These are phyloP conservation scores for Malurus cyaneus DNA, from an alignment of 2,113 vertebrate genomes.

Conservation along the genomic window DNA sequence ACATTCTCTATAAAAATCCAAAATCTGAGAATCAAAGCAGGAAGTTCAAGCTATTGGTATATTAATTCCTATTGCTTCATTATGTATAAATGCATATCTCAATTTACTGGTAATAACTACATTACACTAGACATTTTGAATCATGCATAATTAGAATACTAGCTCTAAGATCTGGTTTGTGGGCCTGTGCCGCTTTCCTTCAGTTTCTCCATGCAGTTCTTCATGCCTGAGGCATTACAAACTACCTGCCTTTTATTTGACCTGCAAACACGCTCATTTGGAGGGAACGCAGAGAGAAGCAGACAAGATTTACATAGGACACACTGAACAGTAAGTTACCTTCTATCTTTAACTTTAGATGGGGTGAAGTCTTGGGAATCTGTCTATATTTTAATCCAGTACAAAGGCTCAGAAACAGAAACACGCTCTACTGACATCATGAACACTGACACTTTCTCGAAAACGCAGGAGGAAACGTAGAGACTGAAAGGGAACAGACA, in stretches of 20 bases:
- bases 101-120: slow-evolving; percentile 73
- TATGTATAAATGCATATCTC: slow-evolving; percentile 78
- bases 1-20: slow-evolving; percentile 57
- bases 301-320: slow-evolving; percentile 15
- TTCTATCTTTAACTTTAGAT: background rate
- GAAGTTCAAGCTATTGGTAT: slow-evolving; percentile 77
- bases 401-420: background rate
- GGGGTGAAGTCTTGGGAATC: background rate
- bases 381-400: background rate
- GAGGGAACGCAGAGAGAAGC: slow-evolving; percentile 15
- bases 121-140: slow-evolving; percentile 69
- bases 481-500: background rate
- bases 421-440: background rate
- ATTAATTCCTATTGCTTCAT: slow-evolving; percentile 79
- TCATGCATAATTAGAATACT: slow-evolving; percentile 78
- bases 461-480: background rate
- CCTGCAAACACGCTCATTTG: slow-evolving; percentile 42
- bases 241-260: background rate
- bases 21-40: slow-evolving; percentile 69
- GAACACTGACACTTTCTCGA: background rate
- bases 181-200: slow-evolving; percentile 64
- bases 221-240: background rate
- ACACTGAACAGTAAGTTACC: background rate
- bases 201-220: slow-evolving; percentile 31
- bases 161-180: slow-evolving; percentile 66